Percentiles rank a stretch among this genome's conserved stretches.
Evolutionary conservation across 2,113 vertebrate species (phyloP).

Genomic region (Eptesicus fuscus): DNA sequence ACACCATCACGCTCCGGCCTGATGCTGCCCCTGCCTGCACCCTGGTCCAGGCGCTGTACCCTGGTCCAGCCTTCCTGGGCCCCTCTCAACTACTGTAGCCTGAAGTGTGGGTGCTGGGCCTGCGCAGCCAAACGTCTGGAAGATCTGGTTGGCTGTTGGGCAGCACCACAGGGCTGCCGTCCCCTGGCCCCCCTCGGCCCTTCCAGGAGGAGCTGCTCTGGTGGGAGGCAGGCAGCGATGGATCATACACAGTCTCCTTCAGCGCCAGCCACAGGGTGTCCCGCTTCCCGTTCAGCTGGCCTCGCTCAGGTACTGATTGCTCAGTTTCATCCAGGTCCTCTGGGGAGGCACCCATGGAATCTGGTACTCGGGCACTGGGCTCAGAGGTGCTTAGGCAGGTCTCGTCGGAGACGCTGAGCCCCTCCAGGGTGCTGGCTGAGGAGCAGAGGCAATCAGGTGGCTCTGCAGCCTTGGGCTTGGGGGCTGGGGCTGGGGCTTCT

Average conservation of each 20-base stretch:
- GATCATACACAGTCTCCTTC: slow-evolving; percentile 90
- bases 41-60: neutral
- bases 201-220: slow-evolving; percentile 85
- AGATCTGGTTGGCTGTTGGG: slow-evolving; percentile 97
- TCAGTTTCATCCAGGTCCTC: slow-evolving; percentile 79
- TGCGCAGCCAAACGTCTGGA: slow-evolving; percentile 97
- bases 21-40: neutral
- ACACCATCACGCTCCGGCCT: neutral
- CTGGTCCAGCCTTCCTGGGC: neutral
- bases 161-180: slow-evolving; percentile 87
- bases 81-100: slow-evolving; percentile 84
- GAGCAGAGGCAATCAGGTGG: slow-evolving; percentile 80
- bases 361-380: slow-evolving; percentile 72
- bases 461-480: slow-evolving; percentile 36
- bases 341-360: slow-evolving; percentile 80
- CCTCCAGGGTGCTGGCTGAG: slow-evolving; percentile 90
- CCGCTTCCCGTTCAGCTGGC: slow-evolving; percentile 93
- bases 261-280: slow-evolving; percentile 93
- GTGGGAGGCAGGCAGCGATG: slow-evolving; percentile 77
- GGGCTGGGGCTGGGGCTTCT: slow-evolving; percentile 62
- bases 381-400: slow-evolving; percentile 91
- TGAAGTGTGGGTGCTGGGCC: slow-evolving; percentile 87
- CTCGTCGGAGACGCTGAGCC: slow-evolving; percentile 92
- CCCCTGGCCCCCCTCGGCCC: slow-evolving; percentile 84
- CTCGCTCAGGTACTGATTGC: slow-evolving; percentile 76